Evolutionary conservation across 2,888 invertebrate species (phyloP).

Genomic region (Tenodera sinensis): DNA sequence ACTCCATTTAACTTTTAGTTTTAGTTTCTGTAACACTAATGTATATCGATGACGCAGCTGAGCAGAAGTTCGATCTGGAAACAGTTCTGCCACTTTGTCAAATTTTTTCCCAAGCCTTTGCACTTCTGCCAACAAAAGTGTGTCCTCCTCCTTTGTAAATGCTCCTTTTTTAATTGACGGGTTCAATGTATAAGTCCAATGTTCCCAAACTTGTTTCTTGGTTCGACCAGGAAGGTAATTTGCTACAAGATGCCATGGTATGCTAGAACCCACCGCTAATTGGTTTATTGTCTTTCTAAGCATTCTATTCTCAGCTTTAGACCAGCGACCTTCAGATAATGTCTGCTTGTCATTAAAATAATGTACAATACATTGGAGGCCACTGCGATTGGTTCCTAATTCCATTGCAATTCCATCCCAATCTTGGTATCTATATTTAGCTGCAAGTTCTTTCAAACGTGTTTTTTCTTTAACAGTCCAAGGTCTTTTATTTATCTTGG

Average conservation of each 20-base stretch:
- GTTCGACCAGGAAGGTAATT: conserved; percentile 59
- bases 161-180: conserved; percentile 53
- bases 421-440: neutral
- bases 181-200: conserved; percentile 50
- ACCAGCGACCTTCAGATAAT: conserved; percentile 53
- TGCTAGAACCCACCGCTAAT: conserved; percentile 59
- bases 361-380: conserved; percentile 46
- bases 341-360: conserved; percentile 47
- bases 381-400: conserved; percentile 52
- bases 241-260: conserved; percentile 71
- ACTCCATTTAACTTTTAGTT: neutral
- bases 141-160: conserved; percentile 65
- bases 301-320: conserved; percentile 62
- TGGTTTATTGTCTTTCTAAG: conserved; percentile 60
- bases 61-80: conserved; percentile 58
- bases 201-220: conserved; percentile 63
- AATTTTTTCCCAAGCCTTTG: conserved; percentile 60
- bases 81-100: conserved; percentile 52
- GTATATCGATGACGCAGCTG: conserved; percentile 61
- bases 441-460: neutral
- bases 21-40: conserved; percentile 44
- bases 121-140: conserved; percentile 58
- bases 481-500: neutral
- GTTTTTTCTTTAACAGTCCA: neutral
- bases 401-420: conserved; percentile 37